A percentile compares a stretch with the other conserved stretches of the same genome.
These are phyloP conservation scores for Trichogramma pretiosum DNA, from an alignment of 1,140 invertebrate species.

Conservation along the genomic window DNA sequence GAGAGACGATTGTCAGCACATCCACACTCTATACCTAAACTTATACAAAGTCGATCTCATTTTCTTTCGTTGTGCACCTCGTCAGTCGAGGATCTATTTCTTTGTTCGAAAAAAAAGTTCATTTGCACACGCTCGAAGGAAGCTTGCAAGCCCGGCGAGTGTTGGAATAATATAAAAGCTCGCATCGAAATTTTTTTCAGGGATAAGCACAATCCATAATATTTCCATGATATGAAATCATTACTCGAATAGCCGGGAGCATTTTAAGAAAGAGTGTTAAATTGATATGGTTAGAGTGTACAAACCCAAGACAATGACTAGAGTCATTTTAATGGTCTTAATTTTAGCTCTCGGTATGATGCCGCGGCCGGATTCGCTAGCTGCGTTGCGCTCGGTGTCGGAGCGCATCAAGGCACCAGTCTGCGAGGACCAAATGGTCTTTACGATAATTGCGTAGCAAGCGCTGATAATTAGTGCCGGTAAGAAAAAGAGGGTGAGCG, in stretches of 20 bases:
- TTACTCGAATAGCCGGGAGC: too few relatives aligned
- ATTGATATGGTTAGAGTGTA: slow-evolving; percentile 12
- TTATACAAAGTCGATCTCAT: too few relatives aligned
- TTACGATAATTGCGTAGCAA: slow-evolving; percentile 86
- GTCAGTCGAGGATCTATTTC: too few relatives aligned
- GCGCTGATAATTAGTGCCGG: slow-evolving; percentile 83
- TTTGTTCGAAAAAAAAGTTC: too few relatives aligned
- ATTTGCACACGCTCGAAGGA: too few relatives aligned
- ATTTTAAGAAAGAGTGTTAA: too few relatives aligned
- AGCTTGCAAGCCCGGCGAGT: too few relatives aligned
- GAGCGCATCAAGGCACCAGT: slow-evolving; percentile 42
- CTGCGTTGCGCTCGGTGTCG: slow-evolving; percentile 44
- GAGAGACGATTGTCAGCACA: too few relatives aligned
- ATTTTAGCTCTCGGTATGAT: slow-evolving; percentile 90
- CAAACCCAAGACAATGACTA: slow-evolving; percentile 88
- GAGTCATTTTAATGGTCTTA: slow-evolving; percentile 96
- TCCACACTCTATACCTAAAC: too few relatives aligned
- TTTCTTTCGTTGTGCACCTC: too few relatives aligned
- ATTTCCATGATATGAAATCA: background rate
- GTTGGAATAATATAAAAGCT: too few relatives aligned
- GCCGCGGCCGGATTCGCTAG: slow-evolving; percentile 70
- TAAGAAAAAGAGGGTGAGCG: slow-evolving; percentile 73
- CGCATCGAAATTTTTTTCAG: background rate
- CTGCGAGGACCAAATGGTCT: slow-evolving; percentile 86
- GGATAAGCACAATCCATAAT: background rate